Conservation (phyloP, 2,113 vertebrate species). For the Gymnorhina tibicen region DNA sequence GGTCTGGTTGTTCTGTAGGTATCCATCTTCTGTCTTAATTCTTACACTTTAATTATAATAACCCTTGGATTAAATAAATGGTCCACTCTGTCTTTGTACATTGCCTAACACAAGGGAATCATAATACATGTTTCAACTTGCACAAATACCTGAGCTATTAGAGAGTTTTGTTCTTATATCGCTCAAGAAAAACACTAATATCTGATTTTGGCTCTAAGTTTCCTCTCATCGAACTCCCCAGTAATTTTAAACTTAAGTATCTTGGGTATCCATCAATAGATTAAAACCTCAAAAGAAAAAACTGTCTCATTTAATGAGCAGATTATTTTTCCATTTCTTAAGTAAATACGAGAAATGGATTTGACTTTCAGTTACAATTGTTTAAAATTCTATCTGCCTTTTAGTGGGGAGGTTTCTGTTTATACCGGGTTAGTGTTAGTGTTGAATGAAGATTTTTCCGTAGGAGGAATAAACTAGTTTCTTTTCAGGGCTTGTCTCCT, state of each 20-base stretch:
- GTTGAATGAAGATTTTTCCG: constrained; percentile 19
- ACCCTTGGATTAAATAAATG: not conserved
- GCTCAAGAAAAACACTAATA: not conserved
- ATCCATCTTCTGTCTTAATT: not conserved
- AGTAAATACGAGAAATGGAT: constrained; percentile 20
- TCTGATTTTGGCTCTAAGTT: not conserved
- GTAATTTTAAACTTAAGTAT: not conserved
- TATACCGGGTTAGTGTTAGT: not conserved
- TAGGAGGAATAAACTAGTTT: constrained; percentile 36
- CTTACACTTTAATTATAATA: not conserved
- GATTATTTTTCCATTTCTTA: not conserved
- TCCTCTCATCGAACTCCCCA: not conserved
- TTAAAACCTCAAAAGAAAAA: not conserved
- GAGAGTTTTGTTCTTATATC: not conserved
- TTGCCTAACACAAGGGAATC: not conserved
- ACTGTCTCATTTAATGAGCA: not conserved
- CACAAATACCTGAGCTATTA: not conserved
- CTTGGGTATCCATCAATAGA: not conserved
- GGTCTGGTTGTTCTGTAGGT: not conserved
- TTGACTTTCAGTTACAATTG: constrained; percentile 9
- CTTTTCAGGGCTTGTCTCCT: constrained; percentile 9
- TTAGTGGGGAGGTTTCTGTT: constrained; percentile 16
- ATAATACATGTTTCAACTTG: not conserved
- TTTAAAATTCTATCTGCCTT: constrained; percentile 24
- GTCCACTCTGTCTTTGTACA: not conserved